Percentiles rank a stretch among this genome's conserved stretches.
Conservation (phyloP, 2,888 invertebrate species). For the Lycaena phlaeas region DNA sequence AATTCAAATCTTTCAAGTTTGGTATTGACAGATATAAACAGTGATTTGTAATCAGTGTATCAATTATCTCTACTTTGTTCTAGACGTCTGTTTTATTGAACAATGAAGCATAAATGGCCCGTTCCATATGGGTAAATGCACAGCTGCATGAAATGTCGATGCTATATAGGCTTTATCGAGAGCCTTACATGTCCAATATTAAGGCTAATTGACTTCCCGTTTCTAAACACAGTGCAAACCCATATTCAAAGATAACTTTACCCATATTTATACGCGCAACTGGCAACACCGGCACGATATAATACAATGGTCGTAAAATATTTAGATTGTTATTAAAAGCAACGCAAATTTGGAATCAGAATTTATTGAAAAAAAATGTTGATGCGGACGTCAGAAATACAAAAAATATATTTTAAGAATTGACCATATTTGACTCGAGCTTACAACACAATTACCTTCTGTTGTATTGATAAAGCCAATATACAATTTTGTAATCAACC, state of each 20-base stretch:
- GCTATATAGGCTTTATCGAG: constrained; percentile 5
- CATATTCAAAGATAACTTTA: not conserved
- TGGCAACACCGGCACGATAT: no score
- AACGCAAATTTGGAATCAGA: no score
- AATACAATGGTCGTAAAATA: no score
- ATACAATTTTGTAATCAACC: no score
- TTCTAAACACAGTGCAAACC: not conserved
- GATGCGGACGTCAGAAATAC: no score
- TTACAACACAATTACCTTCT: no score
- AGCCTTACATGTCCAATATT: constrained; percentile 6
- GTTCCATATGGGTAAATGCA: constrained; percentile 5
- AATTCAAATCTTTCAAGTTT: not conserved
- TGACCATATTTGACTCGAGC: no score
- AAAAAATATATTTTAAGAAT: no score
- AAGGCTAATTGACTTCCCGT: constrained; percentile 6
- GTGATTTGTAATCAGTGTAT: not conserved
- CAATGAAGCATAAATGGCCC: constrained; percentile 1
- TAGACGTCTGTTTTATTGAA: not conserved
- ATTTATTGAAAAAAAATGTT: no score
- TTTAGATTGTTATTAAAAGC: no score
- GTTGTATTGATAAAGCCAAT: no score
- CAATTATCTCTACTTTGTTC: constrained; percentile 2
- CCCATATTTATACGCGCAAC: not conserved
- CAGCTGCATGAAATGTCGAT: constrained; percentile 3
- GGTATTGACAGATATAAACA: not conserved